Evolutionary conservation across 92 coral and sea anemone species (phyloP), one percentile per base, ranked within the genome.

Genomic region (Ricordea florida): DNA sequence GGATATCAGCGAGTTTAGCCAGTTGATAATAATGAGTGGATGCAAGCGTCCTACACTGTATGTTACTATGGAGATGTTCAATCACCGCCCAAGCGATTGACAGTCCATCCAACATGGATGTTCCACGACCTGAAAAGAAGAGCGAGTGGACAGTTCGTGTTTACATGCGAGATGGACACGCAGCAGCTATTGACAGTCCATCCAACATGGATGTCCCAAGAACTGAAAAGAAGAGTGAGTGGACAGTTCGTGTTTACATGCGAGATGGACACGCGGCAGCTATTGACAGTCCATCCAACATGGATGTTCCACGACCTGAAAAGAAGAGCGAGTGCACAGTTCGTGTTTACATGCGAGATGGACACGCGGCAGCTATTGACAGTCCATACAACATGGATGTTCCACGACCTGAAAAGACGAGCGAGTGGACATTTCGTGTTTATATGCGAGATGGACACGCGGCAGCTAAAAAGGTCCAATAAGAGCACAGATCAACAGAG

Each of bases 41-140:
- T 18, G 96, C 91, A 11, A 90, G 65, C 10, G 96, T 90, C 25
- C 96, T 74, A 53, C 96, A 90, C 63, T 75, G 61, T 41, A 86
- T 78, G 26, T 35, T 80, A 38, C 72, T 65, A 63, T 90, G 96
- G 7, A 90, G 45, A 79, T 90, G 76, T 46, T 90, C 96, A 10
- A 86, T 77, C 3, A 90, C 96, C 3, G 96, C 85, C 96, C 96
- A 90, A 10, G 96, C 96, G 13, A 90, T 90, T 1, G 96, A 80
- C 16, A 90, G 62, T 10, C 96, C 96, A 22, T 90, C 96, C 14
- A 90, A 76, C 89, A 89, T 87, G 11, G 92, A 90, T 6, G 96
- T 90, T 17, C 96, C 96, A 27, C 96, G 96, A 35, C 96, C 96
- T 90, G 59, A 9, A 35, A 49, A 16, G 0, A 50, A 16, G 8